phyloP scores from a whole-genome alignment of 2,113 vertebrate genomes.

The Mungos mungo region DNA sequence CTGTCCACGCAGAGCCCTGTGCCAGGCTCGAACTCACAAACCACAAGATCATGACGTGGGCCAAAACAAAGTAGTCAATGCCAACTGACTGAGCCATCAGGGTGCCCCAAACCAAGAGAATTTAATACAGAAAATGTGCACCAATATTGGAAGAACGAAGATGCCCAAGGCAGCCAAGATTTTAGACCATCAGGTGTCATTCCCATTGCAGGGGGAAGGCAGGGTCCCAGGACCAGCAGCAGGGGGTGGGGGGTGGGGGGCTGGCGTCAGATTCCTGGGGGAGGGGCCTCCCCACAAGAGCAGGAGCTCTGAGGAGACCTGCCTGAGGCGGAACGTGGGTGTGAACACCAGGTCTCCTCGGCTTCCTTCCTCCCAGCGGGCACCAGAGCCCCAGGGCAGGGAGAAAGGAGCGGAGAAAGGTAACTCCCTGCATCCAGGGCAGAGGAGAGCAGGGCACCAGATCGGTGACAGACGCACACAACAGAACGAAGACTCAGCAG shows the following conservation, averaged over 20 bases:
- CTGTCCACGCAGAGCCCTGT: no score
- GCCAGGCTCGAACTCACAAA: no score
- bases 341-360: not conserved
- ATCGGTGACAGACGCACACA: no score
- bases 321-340: accelerated
- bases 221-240: not conserved
- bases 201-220: accelerated
- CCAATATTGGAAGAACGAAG: not conserved
- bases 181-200: not conserved
- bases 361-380: not conserved
- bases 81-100: no score
- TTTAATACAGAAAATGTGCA: not conserved
- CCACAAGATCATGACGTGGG: no score
- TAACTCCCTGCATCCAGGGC: not conserved
- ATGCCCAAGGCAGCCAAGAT: not conserved
- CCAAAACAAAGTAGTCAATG: no score
- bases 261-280: not conserved
- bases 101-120: not conserved
- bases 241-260: not conserved
- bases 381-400: not conserved
- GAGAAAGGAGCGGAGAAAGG: not conserved
- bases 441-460: no score
- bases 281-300: not conserved
- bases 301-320: no score
- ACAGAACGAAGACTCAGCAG: no score